Conservation (phyloP, 2,888 invertebrate species). For the Neoitamus cyanurus region DNA sequence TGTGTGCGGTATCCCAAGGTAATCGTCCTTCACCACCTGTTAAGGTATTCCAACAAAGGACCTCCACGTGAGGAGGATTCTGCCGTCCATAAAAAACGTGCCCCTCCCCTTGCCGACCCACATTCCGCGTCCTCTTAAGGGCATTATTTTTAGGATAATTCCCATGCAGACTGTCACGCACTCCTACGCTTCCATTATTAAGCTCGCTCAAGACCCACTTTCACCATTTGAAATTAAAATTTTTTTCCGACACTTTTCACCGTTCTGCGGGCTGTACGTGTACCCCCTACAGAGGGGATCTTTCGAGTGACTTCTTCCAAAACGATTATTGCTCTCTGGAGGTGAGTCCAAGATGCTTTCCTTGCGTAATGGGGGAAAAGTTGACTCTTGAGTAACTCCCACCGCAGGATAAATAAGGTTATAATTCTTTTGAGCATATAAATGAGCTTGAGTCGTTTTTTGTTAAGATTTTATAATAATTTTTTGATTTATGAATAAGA, state of each 20-base stretch:
- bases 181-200: neutral
- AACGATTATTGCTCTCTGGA: neutral
- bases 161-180: neutral
- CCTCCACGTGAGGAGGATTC: neutral
- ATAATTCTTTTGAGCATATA: neutral
- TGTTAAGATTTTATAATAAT: neutral
- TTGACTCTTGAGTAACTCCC: neutral
- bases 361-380: neutral
- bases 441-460: neutral
- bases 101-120: neutral
- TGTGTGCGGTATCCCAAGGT: neutral
- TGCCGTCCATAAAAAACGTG: neutral
- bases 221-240: neutral
- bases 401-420: neutral
- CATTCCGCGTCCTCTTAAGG: neutral
- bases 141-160: neutral
- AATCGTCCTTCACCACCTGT: conserved; percentile 1
- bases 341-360: neutral
- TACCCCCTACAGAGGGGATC: neutral
- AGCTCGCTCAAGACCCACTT: neutral
- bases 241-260: neutral
- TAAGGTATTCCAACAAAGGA: neutral
- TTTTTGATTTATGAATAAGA: neutral
- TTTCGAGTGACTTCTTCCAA: neutral
- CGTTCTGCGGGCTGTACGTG: neutral